A percentile compares a stretch with the other conserved stretches of the same genome.
phyloP scores from a whole-genome alignment of 1,140 invertebrate genomes.

The Drosophila bocqueti region DNA sequence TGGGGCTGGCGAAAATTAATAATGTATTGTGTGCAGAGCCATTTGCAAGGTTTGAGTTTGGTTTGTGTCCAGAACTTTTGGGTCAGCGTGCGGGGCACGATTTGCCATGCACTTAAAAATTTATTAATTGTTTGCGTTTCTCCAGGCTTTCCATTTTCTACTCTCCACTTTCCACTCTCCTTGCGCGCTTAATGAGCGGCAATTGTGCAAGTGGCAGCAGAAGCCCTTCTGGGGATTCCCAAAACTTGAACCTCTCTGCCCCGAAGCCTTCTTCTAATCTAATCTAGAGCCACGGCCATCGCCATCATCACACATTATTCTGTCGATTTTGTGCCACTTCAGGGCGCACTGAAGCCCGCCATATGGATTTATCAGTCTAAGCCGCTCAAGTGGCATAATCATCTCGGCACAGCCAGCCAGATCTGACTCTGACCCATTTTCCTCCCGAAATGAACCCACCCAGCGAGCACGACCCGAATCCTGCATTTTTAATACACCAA shows the following conservation, averaged over 20 bases:
- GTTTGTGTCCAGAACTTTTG: slow-evolving; percentile 50
- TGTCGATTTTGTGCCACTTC: slow-evolving; percentile 64
- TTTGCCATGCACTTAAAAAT: slow-evolving; percentile 78
- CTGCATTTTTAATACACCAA: slow-evolving; percentile 70
- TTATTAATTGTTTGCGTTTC: slow-evolving; percentile 80
- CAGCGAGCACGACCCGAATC: slow-evolving; percentile 24
- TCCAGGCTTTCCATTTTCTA: slow-evolving; percentile 1
- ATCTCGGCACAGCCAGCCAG: slow-evolving; percentile 5
- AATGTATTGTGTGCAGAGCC: slow-evolving; percentile 79
- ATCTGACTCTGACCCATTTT: slow-evolving; percentile 19
- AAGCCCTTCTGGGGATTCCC: slow-evolving; percentile 6
- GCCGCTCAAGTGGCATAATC: slow-evolving; percentile 77
- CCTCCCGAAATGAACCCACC: slow-evolving; percentile 24
- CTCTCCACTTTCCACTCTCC: slow-evolving; percentile 6
- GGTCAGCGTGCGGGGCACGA: slow-evolving; percentile 62
- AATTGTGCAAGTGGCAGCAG: slow-evolving; percentile 56
- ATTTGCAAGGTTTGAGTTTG: slow-evolving; percentile 60
- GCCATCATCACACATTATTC: slow-evolving; percentile 50
- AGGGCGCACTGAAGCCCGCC: slow-evolving; percentile 60
- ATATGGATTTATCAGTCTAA: slow-evolving; percentile 69
- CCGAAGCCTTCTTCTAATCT: slow-evolving; percentile 43
- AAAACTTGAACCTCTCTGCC: slow-evolving; percentile 12
- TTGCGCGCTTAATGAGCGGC: slow-evolving; percentile 49
- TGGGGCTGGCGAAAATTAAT: slow-evolving; percentile 63
- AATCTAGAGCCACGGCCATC: slow-evolving; percentile 44